Evolutionary conservation across 2,113 vertebrate genomes (phyloP), one percentile per base, ranked within the genome.

Genomic region (Limnothrissa miodon): DNA sequence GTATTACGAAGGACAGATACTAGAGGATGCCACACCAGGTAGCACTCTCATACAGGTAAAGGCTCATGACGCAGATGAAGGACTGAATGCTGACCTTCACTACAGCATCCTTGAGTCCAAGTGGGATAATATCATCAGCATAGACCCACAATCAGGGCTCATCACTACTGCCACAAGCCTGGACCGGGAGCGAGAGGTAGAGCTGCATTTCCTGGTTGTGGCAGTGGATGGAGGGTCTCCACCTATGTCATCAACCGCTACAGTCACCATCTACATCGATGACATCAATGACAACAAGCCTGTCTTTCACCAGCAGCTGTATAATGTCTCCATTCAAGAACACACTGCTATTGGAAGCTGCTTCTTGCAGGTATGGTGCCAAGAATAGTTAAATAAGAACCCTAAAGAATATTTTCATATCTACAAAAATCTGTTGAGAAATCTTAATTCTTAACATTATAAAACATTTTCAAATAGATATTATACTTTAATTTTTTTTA

Each of bases 211-310:
- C 84, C 89, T 92, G 84, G 96, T 97, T 90, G 93, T 95, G 88
- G 97, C 95, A 13, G 92, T 84, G 5, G 97, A 98, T 80, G 85
- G 93, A 15, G 97, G 97, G 0, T 90, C 89, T 23, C 95, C 95
- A 0, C 86, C 94, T 0, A 90, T 96, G 33, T 93, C 95, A 0
- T 92, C 96, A 85, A 94, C 94, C 9, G 95, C 96, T 23, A 92
- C 92, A 13, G 93, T 98, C 82, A 95, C 90, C 15, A 86, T 97
- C 83, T 78, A 86, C 1, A 90, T 99, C 59, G 94, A 94, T 51
- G 96, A 98, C 1, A 91, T 96, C 89, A 99, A 99, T 33, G 97
- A 99, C 93, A 97, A 98, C 51, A 94, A 96, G 85, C 97, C 97
- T 0, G 82, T 95, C 81, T 99, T 99, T 90, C 83, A 89, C 87